Conservation (phyloP, 2,113 vertebrate species). For the Tachycineta bicolor region DNA sequence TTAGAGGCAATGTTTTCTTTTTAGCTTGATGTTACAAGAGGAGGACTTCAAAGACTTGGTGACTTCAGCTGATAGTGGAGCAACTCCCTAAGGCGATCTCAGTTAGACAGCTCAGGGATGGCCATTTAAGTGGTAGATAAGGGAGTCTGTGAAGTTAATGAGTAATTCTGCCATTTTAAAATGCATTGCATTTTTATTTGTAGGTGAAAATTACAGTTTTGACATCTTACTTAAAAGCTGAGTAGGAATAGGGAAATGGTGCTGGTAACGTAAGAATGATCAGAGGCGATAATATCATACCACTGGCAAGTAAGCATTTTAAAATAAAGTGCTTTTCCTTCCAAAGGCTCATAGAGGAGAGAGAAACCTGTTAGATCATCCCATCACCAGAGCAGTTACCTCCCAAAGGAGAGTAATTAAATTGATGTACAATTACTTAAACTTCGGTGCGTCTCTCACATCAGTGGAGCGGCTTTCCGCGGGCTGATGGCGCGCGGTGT, state of each 20-base stretch:
- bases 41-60: slow-evolving; percentile 58
- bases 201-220: slow-evolving; percentile 30
- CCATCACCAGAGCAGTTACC: neutral
- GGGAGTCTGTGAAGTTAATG: slow-evolving; percentile 47
- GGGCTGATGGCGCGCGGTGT: neutral
- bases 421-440: neutral
- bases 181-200: slow-evolving; percentile 20
- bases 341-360: neutral
- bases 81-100: slow-evolving; percentile 4
- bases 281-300: neutral
- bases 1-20: slow-evolving; percentile 27
- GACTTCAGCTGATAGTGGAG: slow-evolving; percentile 42
- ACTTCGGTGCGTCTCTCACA: neutral
- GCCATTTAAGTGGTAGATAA: slow-evolving; percentile 30
- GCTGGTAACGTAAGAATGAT: neutral
- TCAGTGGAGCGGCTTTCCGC: neutral
- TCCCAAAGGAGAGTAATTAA: neutral
- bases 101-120: slow-evolving; percentile 12
- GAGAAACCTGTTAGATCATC: neutral
- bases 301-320: neutral
- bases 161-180: slow-evolving; percentile 50
- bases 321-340: neutral
- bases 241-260: neutral
- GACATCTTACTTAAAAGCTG: slow-evolving; percentile 24
- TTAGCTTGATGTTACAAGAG: slow-evolving; percentile 34